A percentile compares a stretch with the other conserved stretches of the same genome.
These are phyloP conservation scores for Tipula vernalis DNA, from an alignment of 2,888 invertebrate genomes.

Conservation along the genomic window DNA sequence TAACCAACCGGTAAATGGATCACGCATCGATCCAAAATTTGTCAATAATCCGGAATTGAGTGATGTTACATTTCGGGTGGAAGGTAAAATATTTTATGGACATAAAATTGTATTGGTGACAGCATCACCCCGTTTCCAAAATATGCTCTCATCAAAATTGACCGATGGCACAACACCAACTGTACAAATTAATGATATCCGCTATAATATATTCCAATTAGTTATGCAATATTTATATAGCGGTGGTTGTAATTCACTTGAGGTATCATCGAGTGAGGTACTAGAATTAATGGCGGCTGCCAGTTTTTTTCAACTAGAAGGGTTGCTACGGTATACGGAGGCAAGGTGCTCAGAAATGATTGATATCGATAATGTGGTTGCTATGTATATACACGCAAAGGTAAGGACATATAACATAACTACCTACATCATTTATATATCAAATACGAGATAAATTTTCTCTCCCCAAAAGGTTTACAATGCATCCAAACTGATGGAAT, in stretches of 20 bases:
- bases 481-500: conserved; percentile 73
- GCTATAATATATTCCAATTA: conserved; percentile 87
- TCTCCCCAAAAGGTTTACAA: conserved; percentile 57
- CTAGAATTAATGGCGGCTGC: conserved; percentile 84
- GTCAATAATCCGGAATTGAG: conserved; percentile 89
- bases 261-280: conserved; percentile 67
- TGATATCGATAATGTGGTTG: conserved; percentile 77
- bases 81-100: conserved; percentile 81
- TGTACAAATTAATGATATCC: conserved; percentile 83
- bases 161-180: conserved; percentile 67
- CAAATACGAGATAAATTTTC: neutral
- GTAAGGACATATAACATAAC: conserved; percentile 36
- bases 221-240: conserved; percentile 89
- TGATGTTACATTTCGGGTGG: conserved; percentile 85
- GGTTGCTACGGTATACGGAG: conserved; percentile 73
- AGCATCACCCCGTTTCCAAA: conserved; percentile 72
- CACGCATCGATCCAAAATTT: conserved; percentile 82
- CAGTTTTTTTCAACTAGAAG: conserved; percentile 81
- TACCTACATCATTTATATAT: too few species aligned
- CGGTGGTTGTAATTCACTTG: conserved; percentile 68
- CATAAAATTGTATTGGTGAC: conserved; percentile 90
- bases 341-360: conserved; percentile 73
- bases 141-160: conserved; percentile 67
- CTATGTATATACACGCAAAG: conserved; percentile 88
- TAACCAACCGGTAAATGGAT: conserved; percentile 49